Percentiles rank a stretch among this genome's conserved stretches.
Evolutionary conservation across 1,140 invertebrate species (phyloP).

Genomic region (Brachionus rotundiformis): DNA sequence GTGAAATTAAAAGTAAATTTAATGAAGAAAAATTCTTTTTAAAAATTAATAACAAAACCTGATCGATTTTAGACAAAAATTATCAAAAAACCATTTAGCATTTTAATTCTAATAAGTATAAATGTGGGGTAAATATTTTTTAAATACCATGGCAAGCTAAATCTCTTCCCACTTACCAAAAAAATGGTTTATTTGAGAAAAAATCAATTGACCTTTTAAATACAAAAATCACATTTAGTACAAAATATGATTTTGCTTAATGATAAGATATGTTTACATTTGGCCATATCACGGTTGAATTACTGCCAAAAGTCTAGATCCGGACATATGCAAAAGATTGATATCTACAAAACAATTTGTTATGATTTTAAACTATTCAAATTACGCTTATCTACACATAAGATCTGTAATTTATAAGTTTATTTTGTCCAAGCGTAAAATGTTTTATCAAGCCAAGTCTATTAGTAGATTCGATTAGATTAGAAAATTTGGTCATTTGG

Average conservation of each 20-base stretch:
- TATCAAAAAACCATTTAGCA: neutral
- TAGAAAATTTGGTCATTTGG: neutral
- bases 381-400: neutral
- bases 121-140: neutral
- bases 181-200: neutral
- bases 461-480: neutral
- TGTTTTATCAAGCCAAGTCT: neutral
- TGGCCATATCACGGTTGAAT: neutral
- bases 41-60: neutral
- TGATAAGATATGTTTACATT: neutral
- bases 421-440: neutral
- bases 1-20: neutral
- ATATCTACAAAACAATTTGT: slow-evolving; percentile 12
- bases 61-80: neutral
- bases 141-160: slow-evolving; percentile 1
- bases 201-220: neutral
- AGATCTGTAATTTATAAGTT: neutral
- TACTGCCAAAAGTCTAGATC: neutral
- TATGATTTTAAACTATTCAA: neutral
- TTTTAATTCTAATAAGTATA: neutral
- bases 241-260: neutral
- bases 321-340: neutral
- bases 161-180: neutral
- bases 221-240: neutral
- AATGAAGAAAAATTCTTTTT: neutral